Base-by-base conservation (phyloP, 1,140 invertebrate species). In the Hormaphis cornu region DNA sequence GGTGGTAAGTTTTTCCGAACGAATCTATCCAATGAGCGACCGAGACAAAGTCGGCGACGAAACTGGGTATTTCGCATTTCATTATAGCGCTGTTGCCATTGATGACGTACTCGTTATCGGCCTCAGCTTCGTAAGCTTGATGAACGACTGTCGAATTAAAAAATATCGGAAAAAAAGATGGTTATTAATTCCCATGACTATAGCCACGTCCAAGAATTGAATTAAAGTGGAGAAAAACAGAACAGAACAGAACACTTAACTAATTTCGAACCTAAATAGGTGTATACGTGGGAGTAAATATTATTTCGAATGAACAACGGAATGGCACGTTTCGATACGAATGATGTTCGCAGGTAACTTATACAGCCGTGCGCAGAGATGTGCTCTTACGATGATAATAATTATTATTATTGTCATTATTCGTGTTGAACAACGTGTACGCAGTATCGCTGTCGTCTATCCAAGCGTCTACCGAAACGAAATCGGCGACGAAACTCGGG, bases 21-120 rank as follows among this genome's bases (percentile, higher is more conserved):
- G 58, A 50, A 6, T 87, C 83, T 56, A 84, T 84, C 91, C 91
- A 95, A 74, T 88, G 85, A 74, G 88, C 86, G 35, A 93, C 89
- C 69, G 79, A 83, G 63, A 93, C 89, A 77, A 91, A 93, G 77
- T 93, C 89, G 10, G 87, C 87, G 53, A 93, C 89, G 79, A 90
- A 93, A 76, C 86, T 87, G 22, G 91, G 91, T 69, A 94, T 89
- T 79, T 87, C 87, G 80, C 90, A 93, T 79, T 89, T 90, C 81
- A 93, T 86, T 66, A 93, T 86, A 59, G 89, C 90, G 71, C 89
- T 86, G 79, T 91, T 91, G 46, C 90, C 90, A 71, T 87, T 81
- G 76, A 91, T 92, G 44, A 91, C 89, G 79, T 91, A 91, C 74
- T 90, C 89, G 74, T 90, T 90, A 78, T 89, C 86, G 52, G 89